These are phyloP conservation scores for Tadarida brasiliensis DNA, from an alignment of 2,797 vertebrate genomes.

Conservation along the genomic window DNA sequence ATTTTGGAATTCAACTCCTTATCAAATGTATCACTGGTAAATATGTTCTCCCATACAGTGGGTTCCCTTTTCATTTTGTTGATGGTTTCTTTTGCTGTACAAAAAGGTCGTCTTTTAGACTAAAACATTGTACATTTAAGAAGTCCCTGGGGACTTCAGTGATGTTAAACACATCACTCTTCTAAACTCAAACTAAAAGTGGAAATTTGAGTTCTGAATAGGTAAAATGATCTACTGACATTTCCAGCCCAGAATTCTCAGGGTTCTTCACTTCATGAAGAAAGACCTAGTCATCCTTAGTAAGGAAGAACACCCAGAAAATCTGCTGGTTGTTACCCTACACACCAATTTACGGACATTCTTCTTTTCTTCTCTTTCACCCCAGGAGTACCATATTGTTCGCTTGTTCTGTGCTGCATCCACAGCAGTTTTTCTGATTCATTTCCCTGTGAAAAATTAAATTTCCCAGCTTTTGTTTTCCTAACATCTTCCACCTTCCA, in stretches of 20 bases:
- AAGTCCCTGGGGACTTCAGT: not conserved
- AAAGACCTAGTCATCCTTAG: not conserved
- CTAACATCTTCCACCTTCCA: not conserved
- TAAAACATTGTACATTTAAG: not conserved
- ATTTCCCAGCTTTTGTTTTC: not conserved
- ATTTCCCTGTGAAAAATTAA: not conserved
- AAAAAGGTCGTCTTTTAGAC: not conserved
- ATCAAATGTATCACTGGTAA: too few relatives aligned
- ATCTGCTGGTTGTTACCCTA: not conserved
- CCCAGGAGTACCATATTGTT: not conserved
- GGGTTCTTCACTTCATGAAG: not conserved
- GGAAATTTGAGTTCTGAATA: constrained; percentile 4
- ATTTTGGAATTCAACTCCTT: too few relatives aligned
- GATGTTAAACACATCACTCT: not conserved
- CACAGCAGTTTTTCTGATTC: not conserved
- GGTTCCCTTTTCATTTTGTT: too few relatives aligned
- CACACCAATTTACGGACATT: not conserved
- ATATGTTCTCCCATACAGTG: too few relatives aligned
- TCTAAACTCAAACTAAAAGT: not conserved
- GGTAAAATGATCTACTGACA: not conserved
- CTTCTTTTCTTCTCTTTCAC: not conserved
- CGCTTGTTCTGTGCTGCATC: not conserved
- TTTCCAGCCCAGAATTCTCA: not conserved
- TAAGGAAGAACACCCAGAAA: not conserved
- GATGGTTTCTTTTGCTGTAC: too few relatives aligned